Percentiles rank a stretch among this genome's conserved stretches.
These are phyloP conservation scores for Eudyptes chrysolophus DNA, from an alignment of 2,113 vertebrate species.

Conservation along the genomic window DNA sequence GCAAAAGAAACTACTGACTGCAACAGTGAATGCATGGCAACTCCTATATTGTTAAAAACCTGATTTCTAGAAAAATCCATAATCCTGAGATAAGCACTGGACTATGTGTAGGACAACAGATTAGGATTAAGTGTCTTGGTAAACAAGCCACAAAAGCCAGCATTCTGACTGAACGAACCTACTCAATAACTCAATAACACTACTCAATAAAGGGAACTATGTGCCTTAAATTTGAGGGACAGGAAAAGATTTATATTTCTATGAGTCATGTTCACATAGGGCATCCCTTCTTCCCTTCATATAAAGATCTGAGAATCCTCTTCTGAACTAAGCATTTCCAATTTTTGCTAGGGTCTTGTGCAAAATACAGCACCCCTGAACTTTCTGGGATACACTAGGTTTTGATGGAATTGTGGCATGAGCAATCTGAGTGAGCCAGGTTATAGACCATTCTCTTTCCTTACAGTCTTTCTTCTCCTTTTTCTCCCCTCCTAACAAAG, in stretches of 20 bases:
- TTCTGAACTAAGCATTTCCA: background rate
- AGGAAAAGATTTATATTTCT: background rate
- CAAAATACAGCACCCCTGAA: background rate
- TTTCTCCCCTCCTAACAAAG: background rate
- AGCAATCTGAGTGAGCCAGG: background rate
- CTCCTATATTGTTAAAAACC: background rate
- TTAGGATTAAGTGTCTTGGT: background rate
- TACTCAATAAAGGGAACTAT: background rate
- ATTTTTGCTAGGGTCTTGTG: background rate
- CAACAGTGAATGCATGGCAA: background rate
- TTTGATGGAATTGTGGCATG: background rate
- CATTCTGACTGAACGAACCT: background rate
- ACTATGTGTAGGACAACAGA: background rate
- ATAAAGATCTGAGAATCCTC: background rate
- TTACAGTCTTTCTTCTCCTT: background rate
- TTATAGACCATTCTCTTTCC: background rate
- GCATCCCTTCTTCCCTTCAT: background rate
- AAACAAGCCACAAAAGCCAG: background rate
- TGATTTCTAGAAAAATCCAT: background rate
- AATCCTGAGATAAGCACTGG: background rate
- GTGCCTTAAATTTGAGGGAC: background rate
- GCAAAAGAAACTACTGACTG: background rate
- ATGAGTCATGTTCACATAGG: rapidly evolving
- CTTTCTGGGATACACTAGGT: background rate
- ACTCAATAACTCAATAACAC: too few relatives aligned